A percentile compares a stretch with the other conserved stretches of the same genome.
Evolutionary conservation across 2,113 vertebrate species (phyloP).

Genomic region (Indicator maculatus): DNA sequence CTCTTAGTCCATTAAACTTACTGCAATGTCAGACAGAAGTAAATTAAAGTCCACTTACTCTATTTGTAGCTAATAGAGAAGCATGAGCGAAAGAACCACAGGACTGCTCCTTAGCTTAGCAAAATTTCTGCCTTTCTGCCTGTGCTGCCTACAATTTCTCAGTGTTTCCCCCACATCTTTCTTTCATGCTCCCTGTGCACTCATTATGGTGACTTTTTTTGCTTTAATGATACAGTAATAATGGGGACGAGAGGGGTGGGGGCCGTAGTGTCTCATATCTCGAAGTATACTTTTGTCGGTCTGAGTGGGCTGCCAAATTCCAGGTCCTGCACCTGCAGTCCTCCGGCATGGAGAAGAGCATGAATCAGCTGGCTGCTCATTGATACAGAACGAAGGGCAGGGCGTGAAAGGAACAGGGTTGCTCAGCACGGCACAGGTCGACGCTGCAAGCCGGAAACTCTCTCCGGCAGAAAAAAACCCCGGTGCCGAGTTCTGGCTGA

Average conservation of each 20-base stretch:
- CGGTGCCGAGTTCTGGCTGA: no score
- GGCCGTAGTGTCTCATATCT: neutral
- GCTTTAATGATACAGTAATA: neutral
- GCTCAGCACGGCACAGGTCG: rapidly evolving
- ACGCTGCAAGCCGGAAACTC: neutral
- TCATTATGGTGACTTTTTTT: no score
- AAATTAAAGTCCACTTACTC: neutral
- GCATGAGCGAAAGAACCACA: neutral
- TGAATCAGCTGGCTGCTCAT: neutral
- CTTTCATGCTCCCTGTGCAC: neutral
- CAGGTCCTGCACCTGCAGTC: neutral
- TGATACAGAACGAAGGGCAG: neutral
- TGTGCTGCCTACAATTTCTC: neutral
- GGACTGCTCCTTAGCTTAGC: neutral
- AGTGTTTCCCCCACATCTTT: neutral
- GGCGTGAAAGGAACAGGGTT: no score
- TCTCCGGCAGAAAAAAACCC: no score
- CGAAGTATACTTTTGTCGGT: neutral
- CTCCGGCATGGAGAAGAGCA: rapidly evolving
- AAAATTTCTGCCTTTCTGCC: neutral
- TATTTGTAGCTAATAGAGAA: neutral
- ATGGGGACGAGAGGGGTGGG: neutral
- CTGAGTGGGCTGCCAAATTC: neutral
- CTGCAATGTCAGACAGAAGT: neutral
- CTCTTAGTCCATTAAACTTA: neutral